A percentile compares a stretch with the other conserved stretches of the same genome.
These are phyloP conservation scores for Vanessa atalanta DNA, from an alignment of 1,140 invertebrate genomes.

Conservation along the genomic window DNA sequence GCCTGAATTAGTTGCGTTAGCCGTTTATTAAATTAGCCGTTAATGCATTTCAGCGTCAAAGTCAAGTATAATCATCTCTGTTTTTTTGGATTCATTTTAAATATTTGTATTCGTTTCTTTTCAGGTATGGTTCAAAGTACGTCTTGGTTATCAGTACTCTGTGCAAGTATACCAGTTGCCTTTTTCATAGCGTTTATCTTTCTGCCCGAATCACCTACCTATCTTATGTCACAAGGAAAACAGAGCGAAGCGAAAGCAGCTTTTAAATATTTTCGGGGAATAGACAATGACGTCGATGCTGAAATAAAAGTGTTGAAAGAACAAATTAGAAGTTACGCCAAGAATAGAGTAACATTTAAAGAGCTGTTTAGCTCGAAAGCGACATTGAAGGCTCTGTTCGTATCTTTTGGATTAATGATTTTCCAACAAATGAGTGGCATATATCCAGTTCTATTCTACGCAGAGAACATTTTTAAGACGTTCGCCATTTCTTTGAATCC, in stretches of 20 bases:
- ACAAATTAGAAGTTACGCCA: conserved; percentile 63
- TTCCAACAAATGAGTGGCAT: conserved; percentile 92
- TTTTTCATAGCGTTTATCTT: conserved; percentile 86
- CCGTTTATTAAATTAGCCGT: too few relatives aligned
- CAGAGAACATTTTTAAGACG: conserved; percentile 84
- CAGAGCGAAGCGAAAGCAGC: conserved; percentile 82
- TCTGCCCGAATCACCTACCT: conserved; percentile 89
- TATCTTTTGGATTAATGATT: conserved; percentile 86
- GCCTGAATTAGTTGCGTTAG: not conserved
- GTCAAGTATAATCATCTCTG: too few relatives aligned
- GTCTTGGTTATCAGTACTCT: conserved; percentile 84
- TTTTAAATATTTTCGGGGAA: conserved; percentile 85
- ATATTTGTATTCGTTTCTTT: conserved; percentile 38
- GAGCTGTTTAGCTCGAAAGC: conserved; percentile 74
- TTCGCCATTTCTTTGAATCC: conserved; percentile 79
- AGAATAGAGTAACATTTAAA: conserved; percentile 69
- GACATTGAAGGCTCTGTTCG: conserved; percentile 79
- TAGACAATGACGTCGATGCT: conserved; percentile 84
- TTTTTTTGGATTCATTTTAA: not conserved
- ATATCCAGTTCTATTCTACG: conserved; percentile 90
- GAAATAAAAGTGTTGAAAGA: conserved; percentile 83
- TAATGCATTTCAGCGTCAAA: too few relatives aligned
- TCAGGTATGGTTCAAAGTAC: conserved; percentile 83
- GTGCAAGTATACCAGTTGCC: conserved; percentile 84
- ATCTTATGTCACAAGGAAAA: conserved; percentile 79